phyloP scores from a whole-genome alignment of 2,113 vertebrate species.

The Scortum barcoo region DNA sequence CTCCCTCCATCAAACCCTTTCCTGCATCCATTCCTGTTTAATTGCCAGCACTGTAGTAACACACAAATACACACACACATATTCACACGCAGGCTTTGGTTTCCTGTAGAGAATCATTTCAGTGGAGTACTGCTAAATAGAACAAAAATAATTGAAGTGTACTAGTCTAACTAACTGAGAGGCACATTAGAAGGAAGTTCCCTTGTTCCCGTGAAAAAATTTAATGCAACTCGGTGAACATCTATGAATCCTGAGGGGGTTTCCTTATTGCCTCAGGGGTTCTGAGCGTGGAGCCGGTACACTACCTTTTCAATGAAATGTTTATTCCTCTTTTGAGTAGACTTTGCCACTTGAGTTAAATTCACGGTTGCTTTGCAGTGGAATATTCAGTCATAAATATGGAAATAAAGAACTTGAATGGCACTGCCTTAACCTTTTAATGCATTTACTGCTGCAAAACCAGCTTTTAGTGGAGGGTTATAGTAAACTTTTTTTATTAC shows the following conservation, averaged over 20 bases:
- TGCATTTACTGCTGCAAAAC: slow-evolving; percentile 36
- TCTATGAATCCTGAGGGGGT: slow-evolving; percentile 53
- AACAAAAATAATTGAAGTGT: slow-evolving; percentile 53
- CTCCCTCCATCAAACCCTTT: not conserved
- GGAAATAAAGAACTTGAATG: slow-evolving; percentile 46
- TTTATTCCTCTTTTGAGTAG: slow-evolving; percentile 45
- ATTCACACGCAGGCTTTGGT: slow-evolving; percentile 33
- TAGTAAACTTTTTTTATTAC: not conserved
- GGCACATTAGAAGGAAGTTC: slow-evolving; percentile 37
- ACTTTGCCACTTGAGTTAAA: slow-evolving; percentile 45
- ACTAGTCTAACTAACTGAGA: slow-evolving; percentile 51
- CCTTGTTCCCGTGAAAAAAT: slow-evolving; percentile 24
- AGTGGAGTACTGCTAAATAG: slow-evolving; percentile 55
- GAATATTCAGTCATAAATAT: slow-evolving; percentile 50
- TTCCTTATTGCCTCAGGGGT: slow-evolving; percentile 55
- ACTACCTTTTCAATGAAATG: slow-evolving; percentile 50
- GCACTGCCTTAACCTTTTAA: slow-evolving; percentile 38
- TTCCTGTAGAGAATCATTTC: slow-evolving; percentile 62
- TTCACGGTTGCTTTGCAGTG: slow-evolving; percentile 41
- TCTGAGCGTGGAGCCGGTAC: slow-evolving; percentile 30
- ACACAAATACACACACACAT: slow-evolving; percentile 15
- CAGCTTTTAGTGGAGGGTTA: slow-evolving; percentile 14
- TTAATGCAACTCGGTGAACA: slow-evolving; percentile 45
- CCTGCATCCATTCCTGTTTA: slow-evolving; percentile 10
- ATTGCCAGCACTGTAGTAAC: slow-evolving; percentile 20